A percentile compares a stretch with the other conserved stretches of the same genome.
Conservation (phyloP, 2,797 vertebrate genomes). For the Amniataba percoides region DNA sequence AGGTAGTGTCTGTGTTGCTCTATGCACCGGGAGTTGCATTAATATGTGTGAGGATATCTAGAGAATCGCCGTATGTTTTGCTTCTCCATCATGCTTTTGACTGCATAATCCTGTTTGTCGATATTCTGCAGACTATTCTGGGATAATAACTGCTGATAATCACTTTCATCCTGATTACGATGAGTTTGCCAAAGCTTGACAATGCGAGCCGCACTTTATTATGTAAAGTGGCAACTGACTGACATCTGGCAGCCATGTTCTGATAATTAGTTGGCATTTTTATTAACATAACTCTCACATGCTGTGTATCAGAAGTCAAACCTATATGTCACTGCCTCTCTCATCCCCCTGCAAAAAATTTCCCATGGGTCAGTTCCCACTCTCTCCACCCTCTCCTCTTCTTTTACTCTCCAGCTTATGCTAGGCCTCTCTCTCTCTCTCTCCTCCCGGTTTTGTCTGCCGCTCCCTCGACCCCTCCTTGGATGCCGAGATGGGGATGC, state of each 20-base stretch:
- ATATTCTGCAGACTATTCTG: not conserved
- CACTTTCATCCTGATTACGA: conserved; percentile 23
- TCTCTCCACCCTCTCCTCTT: conserved; percentile 2
- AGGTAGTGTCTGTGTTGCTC: not conserved
- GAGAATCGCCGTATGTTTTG: not conserved
- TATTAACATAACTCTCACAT: conserved; percentile 24
- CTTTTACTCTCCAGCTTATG: conserved; percentile 18
- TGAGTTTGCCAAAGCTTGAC: conserved; percentile 26
- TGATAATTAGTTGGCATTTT: conserved; percentile 42
- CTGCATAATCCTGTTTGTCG: conserved; percentile 6
- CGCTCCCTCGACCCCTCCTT: conserved; percentile 44
- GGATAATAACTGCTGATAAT: conserved; percentile 5
- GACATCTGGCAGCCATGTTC: conserved; percentile 30
- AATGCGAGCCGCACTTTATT: conserved; percentile 10
- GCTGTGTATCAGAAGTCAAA: conserved; percentile 35
- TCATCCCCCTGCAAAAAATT: not conserved
- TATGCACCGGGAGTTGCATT: not conserved
- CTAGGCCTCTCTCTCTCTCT: not conserved
- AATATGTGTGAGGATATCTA: not conserved
- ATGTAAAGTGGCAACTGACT: conserved; percentile 32
- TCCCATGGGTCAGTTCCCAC: conserved; percentile 15
- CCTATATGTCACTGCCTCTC: conserved; percentile 28
- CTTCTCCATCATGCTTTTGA: not conserved
- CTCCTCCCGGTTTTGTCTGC: conserved; percentile 32
- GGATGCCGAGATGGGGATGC: conserved; percentile 46